These are phyloP conservation scores for Battus philenor DNA, from an alignment of 1,140 invertebrate species.

Conservation along the genomic window DNA sequence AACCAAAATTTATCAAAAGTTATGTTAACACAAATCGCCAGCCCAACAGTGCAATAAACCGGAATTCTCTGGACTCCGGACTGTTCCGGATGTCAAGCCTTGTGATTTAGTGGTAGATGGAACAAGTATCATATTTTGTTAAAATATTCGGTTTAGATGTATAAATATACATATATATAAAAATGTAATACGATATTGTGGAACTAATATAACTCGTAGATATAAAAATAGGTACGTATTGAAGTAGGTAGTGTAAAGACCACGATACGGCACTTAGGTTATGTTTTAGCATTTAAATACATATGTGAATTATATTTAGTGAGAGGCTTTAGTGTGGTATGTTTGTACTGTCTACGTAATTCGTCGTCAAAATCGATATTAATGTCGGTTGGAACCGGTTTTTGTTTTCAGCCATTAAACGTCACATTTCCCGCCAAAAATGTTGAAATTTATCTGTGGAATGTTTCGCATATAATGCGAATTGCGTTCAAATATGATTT, in stretches of 20 bases:
- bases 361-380: slow-evolving; percentile 3
- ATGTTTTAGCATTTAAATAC: slow-evolving; percentile 33
- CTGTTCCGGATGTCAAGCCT: slow-evolving; percentile 25
- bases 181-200: slow-evolving; percentile 30
- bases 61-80: no score
- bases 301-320: slow-evolving; percentile 35
- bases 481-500: no score
- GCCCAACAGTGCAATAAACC: no score
- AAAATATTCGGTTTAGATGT: slow-evolving; percentile 37
- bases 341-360: slow-evolving; percentile 16
- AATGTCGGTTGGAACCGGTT: no score
- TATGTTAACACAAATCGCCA: no score
- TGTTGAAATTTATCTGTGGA: no score
- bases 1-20: slow-evolving; percentile 7
- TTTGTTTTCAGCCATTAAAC: no score
- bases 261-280: slow-evolving; percentile 25
- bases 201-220: slow-evolving; percentile 35
- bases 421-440: no score
- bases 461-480: no score
- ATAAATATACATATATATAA: slow-evolving; percentile 36
- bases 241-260: slow-evolving; percentile 26
- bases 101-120: slow-evolving; percentile 42
- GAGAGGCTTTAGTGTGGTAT: slow-evolving; percentile 33
- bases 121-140: slow-evolving; percentile 30
- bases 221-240: slow-evolving; percentile 21